Base-by-base conservation (phyloP, 2,888 invertebrate genomes). In the Oasisia sp. region DNA sequence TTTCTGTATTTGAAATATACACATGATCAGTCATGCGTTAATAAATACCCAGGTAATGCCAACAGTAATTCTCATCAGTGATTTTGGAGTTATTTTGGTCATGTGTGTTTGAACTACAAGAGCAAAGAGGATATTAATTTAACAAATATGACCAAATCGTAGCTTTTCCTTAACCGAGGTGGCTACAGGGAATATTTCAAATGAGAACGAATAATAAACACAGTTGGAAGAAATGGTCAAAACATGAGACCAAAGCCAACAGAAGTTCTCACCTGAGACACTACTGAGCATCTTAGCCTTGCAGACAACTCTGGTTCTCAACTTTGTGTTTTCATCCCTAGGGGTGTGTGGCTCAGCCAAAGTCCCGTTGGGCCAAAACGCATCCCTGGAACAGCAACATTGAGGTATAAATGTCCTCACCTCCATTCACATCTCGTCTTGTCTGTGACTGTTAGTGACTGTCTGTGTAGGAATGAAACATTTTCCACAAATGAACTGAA, bases 271-370 rank as follows among this genome's bases (percentile, higher is more conserved):
- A 98, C 98, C 98, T 95, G 98, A 98, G 91, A 98, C 97, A 94
- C 98, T 98, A 0, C 98, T 98, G 14, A 99, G 96, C 94, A 99
- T 97, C 89, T 98, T 98, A 1, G 98, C 97, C 97, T 98, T 98
- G 91, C 98, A 98, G 14, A 98, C 98, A 0, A 99, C 97, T 93
- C 98, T 97, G 0, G 98, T 98, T 94, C 98, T 97, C 95, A 98
- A 97, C 96, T 97, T 97, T 11, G 97, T 97, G 93, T 97, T 97
- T 9, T 96, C 95, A 94, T 97, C 97, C 92, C 97, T 96, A 5
- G 97, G 96, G 27, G 97, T 96, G 92, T 97, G 95, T 9, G 97
- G 96, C 91, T 97, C 97, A 2, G 97, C 97, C 93, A 97, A 96
- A 1, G 97, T 95, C 38, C 97, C 97, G 94, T 96, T 96, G 2